Evolutionary conservation across 1,140 invertebrate species (phyloP).

Genomic region (Meloidogyne hapla): DNA sequence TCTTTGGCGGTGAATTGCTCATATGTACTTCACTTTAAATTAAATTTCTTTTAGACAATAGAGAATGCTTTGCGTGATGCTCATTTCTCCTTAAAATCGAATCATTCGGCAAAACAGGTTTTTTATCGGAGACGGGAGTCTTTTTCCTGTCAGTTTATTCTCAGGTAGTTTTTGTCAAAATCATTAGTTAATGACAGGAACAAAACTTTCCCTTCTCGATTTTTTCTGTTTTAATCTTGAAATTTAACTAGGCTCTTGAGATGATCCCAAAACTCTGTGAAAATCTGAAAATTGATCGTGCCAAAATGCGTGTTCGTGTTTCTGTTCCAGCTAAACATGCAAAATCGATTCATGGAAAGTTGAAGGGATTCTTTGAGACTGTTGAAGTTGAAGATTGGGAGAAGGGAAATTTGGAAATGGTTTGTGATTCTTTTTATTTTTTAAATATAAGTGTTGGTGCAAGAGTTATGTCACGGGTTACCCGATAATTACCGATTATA

Average conservation of each 20-base stretch:
- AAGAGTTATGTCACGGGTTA: no score
- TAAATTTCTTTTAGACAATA: conserved; percentile 68
- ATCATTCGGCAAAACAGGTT: conserved; percentile 86
- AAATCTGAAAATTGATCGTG: conserved; percentile 84
- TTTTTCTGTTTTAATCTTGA: neutral
- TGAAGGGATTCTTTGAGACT: conserved; percentile 64
- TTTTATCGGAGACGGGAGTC: no score
- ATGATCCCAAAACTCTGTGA: conserved; percentile 85
- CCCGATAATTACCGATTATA: no score
- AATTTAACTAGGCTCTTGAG: conserved; percentile 74
- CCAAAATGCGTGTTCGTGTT: conserved; percentile 87
- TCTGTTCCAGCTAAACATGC: conserved; percentile 77
- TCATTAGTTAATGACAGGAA: no score
- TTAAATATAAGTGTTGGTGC: neutral
- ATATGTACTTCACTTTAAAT: neutral
- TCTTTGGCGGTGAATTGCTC: conserved; percentile 77
- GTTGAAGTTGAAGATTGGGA: conserved; percentile 63
- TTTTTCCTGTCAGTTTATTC: no score
- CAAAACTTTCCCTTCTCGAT: no score
- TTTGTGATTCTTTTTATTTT: conserved; percentile 20
- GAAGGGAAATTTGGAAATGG: conserved; percentile 58
- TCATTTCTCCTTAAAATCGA: conserved; percentile 93
- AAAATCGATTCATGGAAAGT: conserved; percentile 70
- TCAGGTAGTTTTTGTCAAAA: no score
- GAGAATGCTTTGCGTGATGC: conserved; percentile 95